Base-by-base conservation (phyloP, 2,797 vertebrate species). In the Microtus obscurus region DNA sequence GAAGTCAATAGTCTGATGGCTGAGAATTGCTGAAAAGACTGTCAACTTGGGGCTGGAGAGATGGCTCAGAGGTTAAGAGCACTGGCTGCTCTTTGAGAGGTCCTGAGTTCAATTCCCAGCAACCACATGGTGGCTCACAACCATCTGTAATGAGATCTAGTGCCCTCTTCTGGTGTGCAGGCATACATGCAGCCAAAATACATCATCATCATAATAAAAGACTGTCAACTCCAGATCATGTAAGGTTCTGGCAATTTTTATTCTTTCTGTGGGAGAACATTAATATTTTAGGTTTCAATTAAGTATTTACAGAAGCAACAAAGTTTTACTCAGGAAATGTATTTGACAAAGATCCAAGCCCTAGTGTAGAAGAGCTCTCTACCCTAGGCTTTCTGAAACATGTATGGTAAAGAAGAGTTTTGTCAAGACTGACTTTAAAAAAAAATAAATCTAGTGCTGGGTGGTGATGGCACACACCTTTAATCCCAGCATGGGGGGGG, bases 211-310 rank as follows among this genome's bases (percentile, higher is more conserved):
- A 51, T 51, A 48, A 51, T 51, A 51, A 51, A 51, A 92, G 74
- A 71, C 34, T 53, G 40, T 43, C 21, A 59, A 21, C 59, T 19
- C 0, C 3, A 80, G 40, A 59, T 40, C 65, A 2, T 43, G 53
- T 45, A 59, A 81, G 37, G 63, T 65, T 37, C 86, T 89, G 76
- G 53, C 48, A 80, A 69, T 53, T n/a, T 77, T 79, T 77, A 40
- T 86, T 37, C 79, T 61, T 77, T 76, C 2, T 21, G 31, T 81
- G 65, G 59, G 59, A 96, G 56, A 83, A 93, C 19, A 65, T 81
- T 91, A 90, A 88, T 90, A 92, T 93, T 91, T 96, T 93, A 93
- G 63, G 23, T 90, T 95, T 48, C 31, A 80, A n/a, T 37, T 83
- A 93, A 96, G 95, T 92, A 89, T 92, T 95, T 96, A 93, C 27